phyloP scores from a whole-genome alignment of 2,797 vertebrate genomes.

The Pelodytes ibericus region DNA sequence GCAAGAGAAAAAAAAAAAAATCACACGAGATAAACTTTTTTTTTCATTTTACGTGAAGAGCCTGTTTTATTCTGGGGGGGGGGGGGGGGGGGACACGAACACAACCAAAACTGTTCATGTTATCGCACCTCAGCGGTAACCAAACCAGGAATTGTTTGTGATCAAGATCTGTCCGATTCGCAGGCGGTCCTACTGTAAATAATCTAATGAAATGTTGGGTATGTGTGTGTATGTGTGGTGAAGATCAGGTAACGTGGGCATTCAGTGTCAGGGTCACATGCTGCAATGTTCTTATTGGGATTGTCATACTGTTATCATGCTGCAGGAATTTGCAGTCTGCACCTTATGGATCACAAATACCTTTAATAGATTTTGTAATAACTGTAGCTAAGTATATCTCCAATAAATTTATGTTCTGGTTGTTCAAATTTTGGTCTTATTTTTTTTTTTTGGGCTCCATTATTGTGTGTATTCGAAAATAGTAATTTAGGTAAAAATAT shows the following conservation, averaged over 20 bases:
- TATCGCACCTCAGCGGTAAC: conserved; percentile 68
- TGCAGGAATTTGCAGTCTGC: conserved; percentile 87
- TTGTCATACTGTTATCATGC: conserved; percentile 78
- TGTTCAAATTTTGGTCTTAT: conserved; percentile 55
- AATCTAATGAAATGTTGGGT: conserved; percentile 69
- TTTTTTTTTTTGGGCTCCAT: not conserved
- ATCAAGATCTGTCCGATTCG: conserved; percentile 67
- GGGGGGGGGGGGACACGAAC: too few species aligned
- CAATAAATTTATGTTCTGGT: conserved; percentile 96
- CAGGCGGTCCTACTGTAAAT: conserved; percentile 77
- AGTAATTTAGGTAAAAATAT: too few species aligned
- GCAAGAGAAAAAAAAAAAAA: too few species aligned
- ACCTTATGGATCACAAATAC: conserved; percentile 91
- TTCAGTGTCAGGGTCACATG: conserved; percentile 73
- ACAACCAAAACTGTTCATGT: conserved; percentile 67
- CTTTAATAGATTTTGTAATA: conserved; percentile 81
- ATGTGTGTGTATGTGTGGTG: conserved; percentile 63
- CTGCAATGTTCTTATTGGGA: conserved; percentile 78
- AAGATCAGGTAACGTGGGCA: conserved; percentile 74
- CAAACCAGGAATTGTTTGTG: conserved; percentile 62
- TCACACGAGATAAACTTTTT: too few species aligned
- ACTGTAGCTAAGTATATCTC: conserved; percentile 94
- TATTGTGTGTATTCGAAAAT: too few species aligned
- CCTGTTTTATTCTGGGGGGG: too few species aligned
- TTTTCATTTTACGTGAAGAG: too few species aligned